Conservation (phyloP, 1,140 invertebrate genomes). For the Zaprionus tsacasi region DNA sequence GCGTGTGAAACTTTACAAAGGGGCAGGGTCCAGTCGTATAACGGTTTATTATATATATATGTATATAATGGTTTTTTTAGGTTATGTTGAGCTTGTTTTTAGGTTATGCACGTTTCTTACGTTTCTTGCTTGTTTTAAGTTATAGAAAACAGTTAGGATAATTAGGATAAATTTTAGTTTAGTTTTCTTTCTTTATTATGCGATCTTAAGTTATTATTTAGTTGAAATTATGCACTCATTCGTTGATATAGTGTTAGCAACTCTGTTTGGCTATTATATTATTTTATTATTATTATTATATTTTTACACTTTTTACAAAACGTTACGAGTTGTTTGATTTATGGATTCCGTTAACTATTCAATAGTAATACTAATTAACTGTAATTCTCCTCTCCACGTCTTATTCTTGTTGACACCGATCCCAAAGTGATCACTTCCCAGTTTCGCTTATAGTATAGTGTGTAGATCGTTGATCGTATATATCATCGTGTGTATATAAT, state of each 20-base stretch:
- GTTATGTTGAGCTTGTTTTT: conserved; percentile 3
- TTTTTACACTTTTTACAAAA: conserved; percentile 62
- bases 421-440: conserved; percentile 63
- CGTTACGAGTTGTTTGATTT: conserved; percentile 45
- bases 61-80: not conserved
- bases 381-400: conserved; percentile 51
- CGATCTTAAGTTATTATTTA: conserved; percentile 17
- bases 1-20: conserved; percentile 62
- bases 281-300: not conserved
- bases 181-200: not conserved
- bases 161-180: conserved; percentile 19
- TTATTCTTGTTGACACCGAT: conserved; percentile 70
- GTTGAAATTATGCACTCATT: conserved; percentile 4
- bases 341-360: conserved; percentile 49
- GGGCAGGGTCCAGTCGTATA: not conserved
- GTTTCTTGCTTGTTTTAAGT: not conserved
- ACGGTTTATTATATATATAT: not conserved
- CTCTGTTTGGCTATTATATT: not conserved
- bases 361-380: conserved; percentile 64
- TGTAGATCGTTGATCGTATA: not conserved
- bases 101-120: not conserved
- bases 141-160: not conserved
- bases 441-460: conserved; percentile 34
- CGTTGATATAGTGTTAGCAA: conserved; percentile 3
- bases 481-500: conserved; percentile 46